phyloP scores from a whole-genome alignment of 1,140 invertebrate species.

The Pseudomyrmex flavicornis region DNA sequence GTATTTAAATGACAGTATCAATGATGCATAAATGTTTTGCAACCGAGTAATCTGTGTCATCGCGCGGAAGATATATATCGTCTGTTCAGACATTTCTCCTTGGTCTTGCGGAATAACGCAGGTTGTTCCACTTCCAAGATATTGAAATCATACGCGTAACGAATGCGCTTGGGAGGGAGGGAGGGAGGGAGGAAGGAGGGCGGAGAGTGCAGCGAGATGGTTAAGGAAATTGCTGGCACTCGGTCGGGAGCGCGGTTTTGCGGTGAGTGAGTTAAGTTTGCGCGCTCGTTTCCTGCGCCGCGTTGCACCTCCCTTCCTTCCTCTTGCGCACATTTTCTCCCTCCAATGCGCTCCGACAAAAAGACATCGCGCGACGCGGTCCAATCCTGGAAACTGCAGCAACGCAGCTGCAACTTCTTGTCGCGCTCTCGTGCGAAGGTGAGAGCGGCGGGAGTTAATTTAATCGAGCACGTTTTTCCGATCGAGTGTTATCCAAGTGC shows the following conservation, averaged over 20 bases:
- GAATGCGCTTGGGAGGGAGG: constrained; percentile 24
- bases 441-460: constrained; percentile 31
- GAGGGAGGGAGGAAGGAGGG: neutral
- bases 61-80: neutral
- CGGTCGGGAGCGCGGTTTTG: constrained; percentile 39
- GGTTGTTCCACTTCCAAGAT: constrained; percentile 20
- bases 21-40: neutral
- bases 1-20: neutral
- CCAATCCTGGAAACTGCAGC: constrained; percentile 54
- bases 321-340: neutral
- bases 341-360: neutral
- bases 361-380: constrained; percentile 34
- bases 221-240: constrained; percentile 68
- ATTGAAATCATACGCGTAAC: constrained; percentile 62
- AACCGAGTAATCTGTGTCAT: neutral
- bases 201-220: constrained; percentile 56
- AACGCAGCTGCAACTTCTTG: constrained; percentile 51
- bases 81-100: neutral
- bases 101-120: neutral
- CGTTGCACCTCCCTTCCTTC: neutral
- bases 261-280: constrained; percentile 56
- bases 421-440: constrained; percentile 24
- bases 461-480: constrained; percentile 48
- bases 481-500: constrained; percentile 24
- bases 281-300: constrained; percentile 56